These are phyloP conservation scores for Mactra quadrangularis DNA, from an alignment of 1,140 invertebrate genomes.

Conservation along the genomic window DNA sequence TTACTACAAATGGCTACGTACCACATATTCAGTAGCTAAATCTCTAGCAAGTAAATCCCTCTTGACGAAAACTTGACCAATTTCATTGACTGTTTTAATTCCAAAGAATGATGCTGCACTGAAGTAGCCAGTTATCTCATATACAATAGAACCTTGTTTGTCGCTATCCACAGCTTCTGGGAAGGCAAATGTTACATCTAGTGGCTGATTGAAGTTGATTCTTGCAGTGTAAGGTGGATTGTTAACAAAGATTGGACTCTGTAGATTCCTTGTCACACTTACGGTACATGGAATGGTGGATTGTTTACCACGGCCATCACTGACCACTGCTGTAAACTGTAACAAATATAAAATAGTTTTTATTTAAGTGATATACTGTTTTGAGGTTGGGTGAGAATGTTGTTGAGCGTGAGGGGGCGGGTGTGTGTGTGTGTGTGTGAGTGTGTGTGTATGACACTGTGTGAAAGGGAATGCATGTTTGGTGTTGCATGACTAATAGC, in stretches of 20 bases:
- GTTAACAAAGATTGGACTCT: constrained; percentile 90
- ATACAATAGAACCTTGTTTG: constrained; percentile 79
- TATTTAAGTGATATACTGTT: background rate
- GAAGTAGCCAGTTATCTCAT: constrained; percentile 73
- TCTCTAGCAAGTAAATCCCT: constrained; percentile 61
- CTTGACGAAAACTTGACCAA: constrained; percentile 55
- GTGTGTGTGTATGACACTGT: background rate
- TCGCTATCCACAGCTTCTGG: constrained; percentile 91
- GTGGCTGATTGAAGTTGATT: constrained; percentile 59
- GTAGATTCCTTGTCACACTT: constrained; percentile 77
- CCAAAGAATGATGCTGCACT: constrained; percentile 73
- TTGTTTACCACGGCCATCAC: constrained; percentile 40
- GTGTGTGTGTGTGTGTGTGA: background rate
- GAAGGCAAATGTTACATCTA: constrained; percentile 28
- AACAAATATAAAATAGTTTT: constrained; percentile 5
- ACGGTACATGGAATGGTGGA: constrained; percentile 66
- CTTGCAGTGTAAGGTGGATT: constrained; percentile 51
- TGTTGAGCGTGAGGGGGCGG: no score
- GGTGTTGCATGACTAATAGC: no score
- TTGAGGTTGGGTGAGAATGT: background rate
- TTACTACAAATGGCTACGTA: constrained; percentile 50
- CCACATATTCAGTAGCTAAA: constrained; percentile 52
- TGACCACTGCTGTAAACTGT: constrained; percentile 59
- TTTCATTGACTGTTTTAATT: constrained; percentile 47
- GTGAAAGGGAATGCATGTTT: no score